Evolutionary conservation across 2,113 vertebrate genomes (phyloP).

Genomic region (Macrotus californicus): DNA sequence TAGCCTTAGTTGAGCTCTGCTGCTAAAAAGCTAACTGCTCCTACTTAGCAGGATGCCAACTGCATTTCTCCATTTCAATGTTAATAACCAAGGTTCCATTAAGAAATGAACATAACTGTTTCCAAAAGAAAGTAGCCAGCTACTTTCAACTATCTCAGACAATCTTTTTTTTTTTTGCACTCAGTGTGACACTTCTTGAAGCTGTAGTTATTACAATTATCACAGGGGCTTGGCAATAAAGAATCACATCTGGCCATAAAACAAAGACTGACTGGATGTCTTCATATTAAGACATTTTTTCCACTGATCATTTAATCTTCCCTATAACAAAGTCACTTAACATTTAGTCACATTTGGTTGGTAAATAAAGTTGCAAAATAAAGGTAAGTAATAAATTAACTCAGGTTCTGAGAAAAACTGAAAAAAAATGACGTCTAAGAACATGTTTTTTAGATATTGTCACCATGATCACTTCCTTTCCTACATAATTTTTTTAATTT

Average conservation of each 20-base stretch:
- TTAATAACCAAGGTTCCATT: conserved; percentile 1
- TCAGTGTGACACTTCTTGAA: neutral
- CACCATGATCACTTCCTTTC: conserved; percentile 6
- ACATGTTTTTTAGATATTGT: neutral
- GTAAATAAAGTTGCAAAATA: neutral
- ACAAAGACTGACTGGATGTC: neutral
- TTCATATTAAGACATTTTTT: conserved; percentile 13
- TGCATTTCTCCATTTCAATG: neutral
- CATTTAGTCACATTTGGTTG: neutral
- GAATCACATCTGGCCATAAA: neutral
- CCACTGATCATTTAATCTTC: neutral
- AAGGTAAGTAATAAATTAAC: neutral
- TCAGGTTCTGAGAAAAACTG: neutral
- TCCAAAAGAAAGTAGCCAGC: conserved; percentile 17
- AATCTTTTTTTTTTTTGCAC: neutral
- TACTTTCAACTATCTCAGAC: conserved; percentile 1
- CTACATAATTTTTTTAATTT: neutral
- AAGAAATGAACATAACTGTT: neutral
- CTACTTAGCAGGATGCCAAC: neutral
- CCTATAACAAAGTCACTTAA: neutral
- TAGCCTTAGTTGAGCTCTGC: neutral
- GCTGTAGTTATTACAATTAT: neutral
- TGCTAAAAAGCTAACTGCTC: neutral
- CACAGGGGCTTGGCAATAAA: neutral
- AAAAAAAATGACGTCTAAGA: conserved; percentile 9